Base-by-base conservation (phyloP, 2,888 invertebrate genomes). In the Agrotis ipsilon region DNA sequence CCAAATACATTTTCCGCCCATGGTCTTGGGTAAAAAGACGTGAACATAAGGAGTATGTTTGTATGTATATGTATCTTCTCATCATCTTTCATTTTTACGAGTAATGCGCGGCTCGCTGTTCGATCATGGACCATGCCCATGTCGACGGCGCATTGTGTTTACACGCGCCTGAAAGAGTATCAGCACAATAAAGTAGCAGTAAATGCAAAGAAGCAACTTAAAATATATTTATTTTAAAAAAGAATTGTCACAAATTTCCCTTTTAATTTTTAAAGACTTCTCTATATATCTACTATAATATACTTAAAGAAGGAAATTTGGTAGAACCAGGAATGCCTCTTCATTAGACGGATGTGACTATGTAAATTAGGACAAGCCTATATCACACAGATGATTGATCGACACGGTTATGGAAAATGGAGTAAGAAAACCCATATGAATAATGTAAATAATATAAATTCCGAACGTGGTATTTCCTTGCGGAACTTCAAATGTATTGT, bases 371-470 rank as follows among this genome's bases (percentile, higher is more conserved):
- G 11, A 7, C 39, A 16, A n/a, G 48, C 27, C 21, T 58, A 14
- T 57, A 24, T 5, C 24, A 49, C 0, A 1, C 0, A n/a, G 0
- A 6, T 74, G 55, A 72, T 61, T 39, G 32, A 72, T 51, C 18
- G 46, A 19, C 39, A 61, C 59, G 57, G 43, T 72, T 72, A 62
- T 61, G 63, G 73, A 58, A 73, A 72, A 72, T 58, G 57, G 72
- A 18, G 24, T 55, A 16, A 55, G 49, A 74, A 74, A 79, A 73
- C 54, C 74, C 64, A 27, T 52, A 49, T 5, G 9, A 19, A 49
- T 79, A 57, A 80, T 51, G 80, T 27, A 60, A 57, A 51, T 43
- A 79, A 57, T 48, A 6, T 48, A 6, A 43, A 74, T 80, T 80
- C 51, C 19, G 9, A 14, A n/a, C 14, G 27, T 24, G 60, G 75